These are phyloP conservation scores for Sphyrna mokarran DNA, from an alignment of 2,113 vertebrate genomes.

Conservation along the genomic window DNA sequence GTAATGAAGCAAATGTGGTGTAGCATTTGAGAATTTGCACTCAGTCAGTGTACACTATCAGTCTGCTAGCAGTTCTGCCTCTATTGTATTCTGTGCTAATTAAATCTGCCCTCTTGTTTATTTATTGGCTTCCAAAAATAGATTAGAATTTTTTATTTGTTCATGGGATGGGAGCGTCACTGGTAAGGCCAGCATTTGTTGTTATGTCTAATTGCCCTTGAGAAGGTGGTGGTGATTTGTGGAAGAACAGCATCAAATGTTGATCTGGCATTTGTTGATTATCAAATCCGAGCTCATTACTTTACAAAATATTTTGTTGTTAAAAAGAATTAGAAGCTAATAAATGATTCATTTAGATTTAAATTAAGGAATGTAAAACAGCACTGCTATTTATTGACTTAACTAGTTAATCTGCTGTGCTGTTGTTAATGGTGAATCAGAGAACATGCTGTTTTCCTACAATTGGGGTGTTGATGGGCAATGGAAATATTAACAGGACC, in stretches of 20 bases:
- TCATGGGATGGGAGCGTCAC: background rate
- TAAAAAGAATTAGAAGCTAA: constrained; percentile 20
- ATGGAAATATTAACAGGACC: background rate
- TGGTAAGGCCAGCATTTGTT: background rate
- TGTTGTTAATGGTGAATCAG: background rate
- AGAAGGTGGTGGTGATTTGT: background rate
- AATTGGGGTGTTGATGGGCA: background rate
- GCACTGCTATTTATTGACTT: background rate
- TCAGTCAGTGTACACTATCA: background rate
- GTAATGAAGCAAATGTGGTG: background rate
- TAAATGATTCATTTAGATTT: constrained; percentile 31
- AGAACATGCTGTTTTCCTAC: background rate
- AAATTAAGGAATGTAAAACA: constrained; percentile 19
- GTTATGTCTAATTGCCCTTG: background rate
- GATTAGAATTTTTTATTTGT: background rate
- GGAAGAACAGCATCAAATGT: background rate
- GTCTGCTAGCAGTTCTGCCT: background rate
- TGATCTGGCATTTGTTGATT: background rate
- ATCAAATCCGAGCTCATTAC: constrained; percentile 11
- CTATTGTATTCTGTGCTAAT: background rate
- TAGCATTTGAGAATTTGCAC: background rate
- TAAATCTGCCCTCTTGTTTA: background rate
- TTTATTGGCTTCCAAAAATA: background rate
- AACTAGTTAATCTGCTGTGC: background rate
- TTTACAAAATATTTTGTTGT: background rate